Base-by-base conservation (phyloP, 2,113 vertebrate genomes). In the Passer montanus region DNA sequence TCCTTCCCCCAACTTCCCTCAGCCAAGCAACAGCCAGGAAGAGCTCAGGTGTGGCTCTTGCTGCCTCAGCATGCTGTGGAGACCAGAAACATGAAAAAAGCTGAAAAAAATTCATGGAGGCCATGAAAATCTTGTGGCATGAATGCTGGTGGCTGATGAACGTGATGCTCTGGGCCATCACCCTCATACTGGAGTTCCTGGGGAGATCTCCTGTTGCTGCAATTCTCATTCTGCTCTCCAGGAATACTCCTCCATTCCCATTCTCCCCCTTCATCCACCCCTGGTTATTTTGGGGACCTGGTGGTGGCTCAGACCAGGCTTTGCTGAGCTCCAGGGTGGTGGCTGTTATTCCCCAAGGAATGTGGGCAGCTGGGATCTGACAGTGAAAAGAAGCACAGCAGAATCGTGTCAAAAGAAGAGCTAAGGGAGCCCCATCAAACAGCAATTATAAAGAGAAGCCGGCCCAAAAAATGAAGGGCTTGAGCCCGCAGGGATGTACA, bases 161-260 rank as follows among this genome's bases (percentile, higher is more conserved):
- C 2, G 0, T 1, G 19, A 47, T 46, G 50, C 19, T 77, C 41
- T 35, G 39, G 49, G 18, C 13, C 77, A 44, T 22, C n/a, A 49
- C 3, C 15, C 17, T 63, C 0, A 0, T 30, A 16, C 31, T 0
- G 1, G 33, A 83, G 52, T 1, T 82, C 18, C 70, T 39, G 31
- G 6, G 22, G 37, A 58, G 6, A 22, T 68, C 27, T 47, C 10
- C 9, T 75, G 11, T 1, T 9, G 21, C 30, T 79, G 41, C 46
- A n/a, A 4, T 43, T 69, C 59, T 77, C 52, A 7, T 7, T 7
- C 7, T 77, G 3, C 27, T 90, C 35, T 15, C 35, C 6, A 43
- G 43, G 43, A 92, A 67, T 58, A 58, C 43, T 31, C 16, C 28
- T 83, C 41, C 26, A 2, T 49, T 37, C 10, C 13, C 18, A 5